These are phyloP conservation scores for Xiphophorus couchianus DNA, from an alignment of 2,113 vertebrate species.

Conservation along the genomic window DNA sequence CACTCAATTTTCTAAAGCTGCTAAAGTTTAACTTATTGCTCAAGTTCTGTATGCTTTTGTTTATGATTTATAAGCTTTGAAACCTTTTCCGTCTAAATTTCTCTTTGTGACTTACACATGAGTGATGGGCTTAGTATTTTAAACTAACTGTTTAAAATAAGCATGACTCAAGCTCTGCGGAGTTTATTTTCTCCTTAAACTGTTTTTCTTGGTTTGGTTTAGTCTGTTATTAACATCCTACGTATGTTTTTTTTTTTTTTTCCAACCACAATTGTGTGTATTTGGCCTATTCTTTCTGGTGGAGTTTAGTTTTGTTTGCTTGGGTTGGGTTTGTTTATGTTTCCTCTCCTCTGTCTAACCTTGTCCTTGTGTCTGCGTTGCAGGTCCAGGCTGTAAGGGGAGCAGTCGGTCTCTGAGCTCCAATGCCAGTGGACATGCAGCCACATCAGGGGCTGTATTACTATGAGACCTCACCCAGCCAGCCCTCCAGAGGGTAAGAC, in stretches of 20 bases:
- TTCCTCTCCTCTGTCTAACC: constrained; percentile 33
- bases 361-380: constrained; percentile 44
- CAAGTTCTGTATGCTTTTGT: neutral
- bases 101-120: neutral
- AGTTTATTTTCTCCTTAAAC: constrained; percentile 41
- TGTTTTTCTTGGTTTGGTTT: constrained; percentile 50
- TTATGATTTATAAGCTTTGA: neutral
- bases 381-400: constrained; percentile 73
- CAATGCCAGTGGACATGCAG: constrained; percentile 86
- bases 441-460: constrained; percentile 84
- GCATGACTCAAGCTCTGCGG: constrained; percentile 45
- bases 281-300: constrained; percentile 46
- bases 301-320: constrained; percentile 44
- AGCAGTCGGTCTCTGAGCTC: constrained; percentile 70
- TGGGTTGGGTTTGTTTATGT: constrained; percentile 54
- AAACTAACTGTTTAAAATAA: constrained; percentile 46
- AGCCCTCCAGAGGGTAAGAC: constrained; percentile 80
- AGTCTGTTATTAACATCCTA: constrained; percentile 67
- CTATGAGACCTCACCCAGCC: constrained; percentile 78
- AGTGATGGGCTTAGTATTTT: constrained; percentile 16
- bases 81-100: neutral
- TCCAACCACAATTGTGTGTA: constrained; percentile 62
- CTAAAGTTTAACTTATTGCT: neutral
- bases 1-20: neutral
- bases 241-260: constrained; percentile 1